A percentile compares a stretch with the other conserved stretches of the same genome.
Conservation (phyloP, 2,113 vertebrate genomes). For the Notarius lentiginosus region DNA sequence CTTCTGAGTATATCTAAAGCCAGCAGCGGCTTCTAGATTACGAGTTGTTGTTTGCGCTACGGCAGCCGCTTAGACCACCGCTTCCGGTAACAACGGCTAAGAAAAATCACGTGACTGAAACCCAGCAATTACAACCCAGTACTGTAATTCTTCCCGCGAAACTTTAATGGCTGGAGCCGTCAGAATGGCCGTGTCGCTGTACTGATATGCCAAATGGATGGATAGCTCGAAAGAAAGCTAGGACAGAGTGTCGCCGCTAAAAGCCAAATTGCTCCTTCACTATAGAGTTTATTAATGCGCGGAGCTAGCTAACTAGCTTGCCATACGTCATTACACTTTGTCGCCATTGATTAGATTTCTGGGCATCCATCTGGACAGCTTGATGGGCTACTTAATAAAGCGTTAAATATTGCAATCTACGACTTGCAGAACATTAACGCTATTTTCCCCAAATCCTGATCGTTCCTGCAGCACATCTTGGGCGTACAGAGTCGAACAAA, state of each 20-base stretch:
- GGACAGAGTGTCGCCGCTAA: not conserved
- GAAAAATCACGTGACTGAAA: no score
- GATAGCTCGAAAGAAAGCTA: no score
- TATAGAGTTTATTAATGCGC: not conserved
- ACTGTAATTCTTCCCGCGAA: no score
- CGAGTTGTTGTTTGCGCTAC: no score
- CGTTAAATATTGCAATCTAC: not conserved
- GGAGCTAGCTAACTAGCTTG: not conserved
- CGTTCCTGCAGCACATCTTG: not conserved
- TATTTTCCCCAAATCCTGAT: not conserved
- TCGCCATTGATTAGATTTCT: not conserved
- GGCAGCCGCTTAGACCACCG: no score
- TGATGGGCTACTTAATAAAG: not conserved
- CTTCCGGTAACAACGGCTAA: no score
- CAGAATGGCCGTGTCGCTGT: no score
- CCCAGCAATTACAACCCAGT: no score
- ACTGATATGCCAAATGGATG: no score
- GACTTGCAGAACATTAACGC: not conserved
- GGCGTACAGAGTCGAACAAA: not conserved
- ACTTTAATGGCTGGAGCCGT: no score
- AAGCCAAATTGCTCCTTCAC: not conserved
- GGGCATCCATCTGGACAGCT: not conserved
- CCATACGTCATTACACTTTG: not conserved
- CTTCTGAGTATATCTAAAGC: no score
- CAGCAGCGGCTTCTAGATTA: no score